Conservation (phyloP, 2,888 invertebrate genomes). For the Phyllotreta striolata region DNA sequence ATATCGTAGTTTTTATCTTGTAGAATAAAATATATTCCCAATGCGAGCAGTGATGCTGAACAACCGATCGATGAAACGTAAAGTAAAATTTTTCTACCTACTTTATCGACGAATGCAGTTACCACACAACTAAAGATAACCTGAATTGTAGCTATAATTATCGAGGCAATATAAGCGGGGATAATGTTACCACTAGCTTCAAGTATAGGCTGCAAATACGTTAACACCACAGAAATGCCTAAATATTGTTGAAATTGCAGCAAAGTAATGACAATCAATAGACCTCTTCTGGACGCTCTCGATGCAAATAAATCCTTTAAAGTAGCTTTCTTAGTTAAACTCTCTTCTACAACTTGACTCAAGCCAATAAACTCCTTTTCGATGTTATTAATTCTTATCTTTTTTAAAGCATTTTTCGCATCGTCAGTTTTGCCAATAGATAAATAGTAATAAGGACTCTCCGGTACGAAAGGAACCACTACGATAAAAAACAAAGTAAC, state of each 20-base stretch:
- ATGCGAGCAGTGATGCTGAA: slow-evolving; percentile 68
- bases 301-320: slow-evolving; percentile 27
- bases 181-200: slow-evolving; percentile 54
- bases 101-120: slow-evolving; percentile 77
- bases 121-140: slow-evolving; percentile 74
- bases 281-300: slow-evolving; percentile 46
- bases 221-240: slow-evolving; percentile 79
- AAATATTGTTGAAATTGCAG: slow-evolving; percentile 53
- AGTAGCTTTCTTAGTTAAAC: neutral
- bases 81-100: slow-evolving; percentile 76
- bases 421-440: slow-evolving; percentile 67
- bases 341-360: slow-evolving; percentile 7
- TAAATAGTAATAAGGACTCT: slow-evolving; percentile 42
- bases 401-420: slow-evolving; percentile 12
- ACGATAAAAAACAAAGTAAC: slow-evolving; percentile 24
- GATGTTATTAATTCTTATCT: slow-evolving; percentile 1
- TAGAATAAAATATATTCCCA: slow-evolving; percentile 73
- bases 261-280: slow-evolving; percentile 55
- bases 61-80: slow-evolving; percentile 72
- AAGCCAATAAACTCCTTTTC: slow-evolving; percentile 13
- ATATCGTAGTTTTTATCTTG: slow-evolving; percentile 28
- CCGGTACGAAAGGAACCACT: slow-evolving; percentile 33
- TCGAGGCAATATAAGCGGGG: slow-evolving; percentile 71
- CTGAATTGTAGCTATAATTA: slow-evolving; percentile 79
- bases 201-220: slow-evolving; percentile 77